Evolutionary conservation across 2,797 vertebrate genomes (phyloP), one percentile per base, ranked within the genome.

Genomic region (Lacerta bilineata): DNA sequence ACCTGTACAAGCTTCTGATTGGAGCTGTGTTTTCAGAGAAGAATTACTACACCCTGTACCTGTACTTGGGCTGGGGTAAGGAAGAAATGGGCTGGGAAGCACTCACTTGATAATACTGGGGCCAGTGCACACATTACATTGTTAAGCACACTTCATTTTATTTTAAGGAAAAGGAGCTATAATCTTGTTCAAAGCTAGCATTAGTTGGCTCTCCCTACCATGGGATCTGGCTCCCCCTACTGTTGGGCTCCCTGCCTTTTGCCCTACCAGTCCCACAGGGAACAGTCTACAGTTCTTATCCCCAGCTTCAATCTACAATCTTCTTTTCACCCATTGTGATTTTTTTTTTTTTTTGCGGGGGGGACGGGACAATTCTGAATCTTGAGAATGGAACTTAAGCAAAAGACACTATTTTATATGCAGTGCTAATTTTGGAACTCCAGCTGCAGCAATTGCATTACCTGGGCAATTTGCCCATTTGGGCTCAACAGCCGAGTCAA

Each of bases 51-150:
- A 92, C 97, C 43, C 95, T 96, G 36, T 98, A 98, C 94, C 94
- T 98, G 90, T 97, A 96, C 94, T 95, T 98, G 3, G 97, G 98
- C 91, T 98, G 98, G 98, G 98, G 98, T 98, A 94, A 95, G 97
- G 91, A 18, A 83, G 55, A 25, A 33, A 3, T 1, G 8, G 18
- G 43, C 66, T 93, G 96, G 93, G 33, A 69, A 25, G 5, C 3
- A 2, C 6, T 33, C 3, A 1, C 6, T 33, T 20, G 29, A 25
- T 15, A 1, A 64, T 8, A 4, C 4, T 7, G 17, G 13, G 61
- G n/a, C 9, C 59, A 23, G 23, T 23, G 3, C 5, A 3, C 2
- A 33, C 27, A 71, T 33, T 71, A 66, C 27, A 20, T 20, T 59
- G 50, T 61, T 33, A 36, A 36, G 11, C 11, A 4, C 23, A 68